Conservation (phyloP, 2,888 invertebrate species). For the Mechanitis messenoides region DNA sequence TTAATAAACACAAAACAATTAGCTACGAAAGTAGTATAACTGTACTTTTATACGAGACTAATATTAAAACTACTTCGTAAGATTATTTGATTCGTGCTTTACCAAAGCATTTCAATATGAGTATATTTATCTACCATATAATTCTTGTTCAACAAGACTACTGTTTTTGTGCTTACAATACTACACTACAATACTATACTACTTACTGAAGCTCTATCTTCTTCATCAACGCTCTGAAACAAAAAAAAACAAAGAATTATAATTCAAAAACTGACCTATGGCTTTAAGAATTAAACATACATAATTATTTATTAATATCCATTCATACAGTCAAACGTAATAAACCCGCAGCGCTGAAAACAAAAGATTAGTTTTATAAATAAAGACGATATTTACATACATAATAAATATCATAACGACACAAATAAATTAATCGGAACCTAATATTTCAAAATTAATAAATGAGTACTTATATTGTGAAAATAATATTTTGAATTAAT, state of each 20-base stretch:
- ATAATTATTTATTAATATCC: conserved; percentile 3
- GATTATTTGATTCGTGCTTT: too few species aligned
- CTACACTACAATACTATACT: neutral
- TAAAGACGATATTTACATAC: conserved; percentile 75
- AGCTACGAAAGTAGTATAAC: too few species aligned
- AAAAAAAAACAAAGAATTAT: conserved; percentile 34
- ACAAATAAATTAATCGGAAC: conserved; percentile 77
- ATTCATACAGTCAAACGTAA: conserved; percentile 28
- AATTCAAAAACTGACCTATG: conserved; percentile 1
- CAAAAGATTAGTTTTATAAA: conserved; percentile 72
- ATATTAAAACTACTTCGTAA: too few species aligned
- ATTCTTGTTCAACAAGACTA: too few species aligned
- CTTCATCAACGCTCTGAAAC: conserved; percentile 83
- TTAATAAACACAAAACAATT: too few species aligned
- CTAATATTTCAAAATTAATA: conserved; percentile 78
- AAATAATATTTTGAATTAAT: conserved; percentile 78
- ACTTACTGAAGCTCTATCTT: conserved; percentile 87
- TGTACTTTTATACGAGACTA: too few species aligned
- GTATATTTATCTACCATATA: too few species aligned
- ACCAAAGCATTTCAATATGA: too few species aligned
- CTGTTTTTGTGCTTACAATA: too few species aligned
- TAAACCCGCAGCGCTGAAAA: conserved; percentile 51
- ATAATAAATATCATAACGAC: conserved; percentile 77
- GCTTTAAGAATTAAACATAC: neutral
- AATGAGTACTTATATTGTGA: conserved; percentile 78